These are phyloP conservation scores for Trematocara caparti DNA, from an alignment of 2,797 vertebrate species.

Conservation along the genomic window DNA sequence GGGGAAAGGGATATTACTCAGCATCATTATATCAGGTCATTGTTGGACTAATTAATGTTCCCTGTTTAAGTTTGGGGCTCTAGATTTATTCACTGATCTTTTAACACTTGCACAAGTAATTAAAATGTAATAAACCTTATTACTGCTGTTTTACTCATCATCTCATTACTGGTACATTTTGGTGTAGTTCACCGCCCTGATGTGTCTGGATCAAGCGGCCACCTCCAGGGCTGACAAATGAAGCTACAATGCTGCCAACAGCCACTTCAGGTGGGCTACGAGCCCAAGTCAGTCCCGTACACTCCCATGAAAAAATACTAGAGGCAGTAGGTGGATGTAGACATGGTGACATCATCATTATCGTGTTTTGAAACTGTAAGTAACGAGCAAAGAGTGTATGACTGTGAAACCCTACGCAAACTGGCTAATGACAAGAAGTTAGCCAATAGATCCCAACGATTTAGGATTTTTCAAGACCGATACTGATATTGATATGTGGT, in stretches of 20 bases:
- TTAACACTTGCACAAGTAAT: constrained; percentile 49
- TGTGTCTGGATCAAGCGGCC: neutral
- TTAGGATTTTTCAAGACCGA: neutral
- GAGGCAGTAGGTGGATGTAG: neutral
- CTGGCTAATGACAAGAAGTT: neutral
- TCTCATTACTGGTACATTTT: constrained; percentile 43
- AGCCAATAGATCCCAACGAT: neutral
- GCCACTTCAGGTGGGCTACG: neutral
- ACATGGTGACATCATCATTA: neutral
- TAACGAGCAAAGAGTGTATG: neutral
- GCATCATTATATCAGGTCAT: constrained; percentile 47
- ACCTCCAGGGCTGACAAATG: neutral
- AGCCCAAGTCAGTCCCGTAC: neutral
- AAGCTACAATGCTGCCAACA: neutral
- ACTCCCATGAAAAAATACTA: neutral
- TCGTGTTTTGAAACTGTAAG: neutral
- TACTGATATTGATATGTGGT: neutral
- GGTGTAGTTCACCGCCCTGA: neutral
- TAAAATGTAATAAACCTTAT: constrained; percentile 55
- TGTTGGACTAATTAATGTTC: constrained; percentile 52
- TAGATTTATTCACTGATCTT: constrained; percentile 48
- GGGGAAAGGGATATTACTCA: constrained; percentile 53
- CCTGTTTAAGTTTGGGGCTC: constrained; percentile 35
- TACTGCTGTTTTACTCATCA: constrained; percentile 49
- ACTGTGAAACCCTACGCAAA: neutral